Evolutionary conservation across 53 echinoderm and acorn worm species (phyloP).

Genomic region (Astropecten irregularis): DNA sequence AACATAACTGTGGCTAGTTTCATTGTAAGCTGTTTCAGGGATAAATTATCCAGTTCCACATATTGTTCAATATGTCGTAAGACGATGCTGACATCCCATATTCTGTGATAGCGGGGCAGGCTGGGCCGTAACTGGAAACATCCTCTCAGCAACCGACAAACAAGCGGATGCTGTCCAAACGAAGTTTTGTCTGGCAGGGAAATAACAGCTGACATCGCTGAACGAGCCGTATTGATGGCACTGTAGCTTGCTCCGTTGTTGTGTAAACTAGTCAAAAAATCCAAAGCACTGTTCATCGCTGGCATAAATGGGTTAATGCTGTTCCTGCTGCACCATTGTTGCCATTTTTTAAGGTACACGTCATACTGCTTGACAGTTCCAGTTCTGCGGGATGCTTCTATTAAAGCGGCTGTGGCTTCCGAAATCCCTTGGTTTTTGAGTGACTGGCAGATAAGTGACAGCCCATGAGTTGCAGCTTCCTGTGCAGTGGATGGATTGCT

Average conservation of each 20-base stretch:
- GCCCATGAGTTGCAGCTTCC: slow-evolving; percentile 19
- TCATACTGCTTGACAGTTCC: slow-evolving; percentile 33
- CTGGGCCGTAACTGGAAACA: slow-evolving; percentile 12
- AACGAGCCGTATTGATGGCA: slow-evolving; percentile 45
- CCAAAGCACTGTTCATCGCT: not conserved
- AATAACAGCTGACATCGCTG: slow-evolving; percentile 28
- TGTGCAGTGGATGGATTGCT: slow-evolving; percentile 26
- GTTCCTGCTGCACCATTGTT: not conserved
- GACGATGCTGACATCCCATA: slow-evolving; percentile 12
- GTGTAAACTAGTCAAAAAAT: slow-evolving; percentile 12
- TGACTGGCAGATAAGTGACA: slow-evolving; percentile 31
- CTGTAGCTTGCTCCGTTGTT: slow-evolving; percentile 16
- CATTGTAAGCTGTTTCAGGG: slow-evolving; percentile 24
- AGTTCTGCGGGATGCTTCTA: slow-evolving; percentile 3
- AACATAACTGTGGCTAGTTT: not conserved
- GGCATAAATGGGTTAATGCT: not conserved
- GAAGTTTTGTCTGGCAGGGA: not conserved
- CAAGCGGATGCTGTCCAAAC: slow-evolving; percentile 18
- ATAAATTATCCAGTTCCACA: not conserved
- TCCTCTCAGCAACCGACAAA: slow-evolving; percentile 16
- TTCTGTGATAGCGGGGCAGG: not conserved
- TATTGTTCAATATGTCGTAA: slow-evolving; percentile 12
- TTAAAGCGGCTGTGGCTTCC: slow-evolving; percentile 2
- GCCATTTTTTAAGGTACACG: slow-evolving; percentile 10
- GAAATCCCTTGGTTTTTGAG: slow-evolving; percentile 12